Conservation (phyloP, 2,888 invertebrate genomes). For the Orthonevra nobilis region DNA sequence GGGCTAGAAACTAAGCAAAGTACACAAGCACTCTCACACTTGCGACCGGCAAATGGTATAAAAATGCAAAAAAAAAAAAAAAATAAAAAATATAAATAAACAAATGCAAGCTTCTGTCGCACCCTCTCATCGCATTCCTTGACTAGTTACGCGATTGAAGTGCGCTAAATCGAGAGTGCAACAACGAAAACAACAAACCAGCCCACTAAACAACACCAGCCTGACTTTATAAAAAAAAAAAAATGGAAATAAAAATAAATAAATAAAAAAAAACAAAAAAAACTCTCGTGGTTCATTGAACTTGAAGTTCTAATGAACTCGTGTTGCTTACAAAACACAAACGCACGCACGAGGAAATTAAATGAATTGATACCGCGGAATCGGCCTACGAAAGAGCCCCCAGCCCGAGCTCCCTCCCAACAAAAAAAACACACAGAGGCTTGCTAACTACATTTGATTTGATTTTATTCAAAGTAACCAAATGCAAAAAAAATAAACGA, state of each 20-base stretch:
- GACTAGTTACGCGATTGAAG: too few relatives aligned
- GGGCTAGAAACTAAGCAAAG: too few relatives aligned
- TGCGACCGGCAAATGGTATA: too few relatives aligned
- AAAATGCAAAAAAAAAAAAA: too few relatives aligned
- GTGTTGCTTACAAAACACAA: constrained; percentile 51
- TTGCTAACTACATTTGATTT: constrained; percentile 63
- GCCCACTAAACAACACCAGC: constrained; percentile 34
- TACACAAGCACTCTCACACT: too few relatives aligned
- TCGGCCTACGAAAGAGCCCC: constrained; percentile 52
- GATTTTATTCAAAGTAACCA: constrained; percentile 65
- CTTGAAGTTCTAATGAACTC: constrained; percentile 67
- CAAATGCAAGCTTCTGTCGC: too few relatives aligned
- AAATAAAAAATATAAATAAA: too few relatives aligned
- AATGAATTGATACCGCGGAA: constrained; percentile 67
- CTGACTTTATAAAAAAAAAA: too few relatives aligned
- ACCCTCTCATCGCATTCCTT: too few relatives aligned
- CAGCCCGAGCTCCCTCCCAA: neutral
- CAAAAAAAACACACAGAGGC: neutral
- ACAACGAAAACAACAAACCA: constrained; percentile 1
- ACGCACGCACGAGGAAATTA: constrained; percentile 68
- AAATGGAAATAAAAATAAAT: too few relatives aligned
- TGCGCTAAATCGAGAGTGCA: constrained; percentile 47
- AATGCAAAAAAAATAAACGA: constrained; percentile 37
- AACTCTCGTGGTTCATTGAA: constrained; percentile 67
- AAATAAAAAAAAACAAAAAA: too few relatives aligned